These are phyloP conservation scores for Dendroctonus valens DNA, from an alignment of 1,140 invertebrate genomes.

Conservation along the genomic window DNA sequence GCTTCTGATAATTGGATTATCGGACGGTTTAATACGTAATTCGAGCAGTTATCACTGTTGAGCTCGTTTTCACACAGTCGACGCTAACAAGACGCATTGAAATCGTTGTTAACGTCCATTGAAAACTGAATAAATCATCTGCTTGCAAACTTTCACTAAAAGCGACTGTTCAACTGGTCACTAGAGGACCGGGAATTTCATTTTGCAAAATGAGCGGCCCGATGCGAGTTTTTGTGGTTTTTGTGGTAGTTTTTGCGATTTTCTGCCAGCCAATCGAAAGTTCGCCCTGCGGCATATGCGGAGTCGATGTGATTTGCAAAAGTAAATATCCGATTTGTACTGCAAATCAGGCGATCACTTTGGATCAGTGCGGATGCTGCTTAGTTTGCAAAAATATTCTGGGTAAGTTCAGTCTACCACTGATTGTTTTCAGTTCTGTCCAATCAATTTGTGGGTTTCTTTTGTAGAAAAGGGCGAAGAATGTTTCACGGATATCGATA, in stretches of 20 bases:
- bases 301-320: slow-evolving; percentile 20
- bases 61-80: not conserved
- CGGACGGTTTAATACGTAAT: slow-evolving; percentile 8
- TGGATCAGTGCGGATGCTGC: slow-evolving; percentile 30
- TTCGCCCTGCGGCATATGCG: slow-evolving; percentile 21
- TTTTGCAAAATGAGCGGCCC: slow-evolving; percentile 3
- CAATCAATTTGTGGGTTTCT: not conserved
- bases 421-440: not conserved
- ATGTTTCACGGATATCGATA: slow-evolving; percentile 9
- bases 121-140: no score
- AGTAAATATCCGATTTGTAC: slow-evolving; percentile 19
- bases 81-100: slow-evolving; percentile 5
- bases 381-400: slow-evolving; percentile 23
- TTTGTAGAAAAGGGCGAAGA: slow-evolving; percentile 20
- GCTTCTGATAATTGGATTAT: slow-evolving; percentile 1
- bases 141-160: no score
- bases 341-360: slow-evolving; percentile 7
- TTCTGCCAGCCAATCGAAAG: not conserved
- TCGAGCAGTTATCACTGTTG: slow-evolving; percentile 8
- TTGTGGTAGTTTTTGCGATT: not conserved
- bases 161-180: no score
- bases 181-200: no score
- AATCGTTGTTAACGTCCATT: no score
- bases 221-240: slow-evolving; percentile 8
- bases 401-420: slow-evolving; percentile 11